Percentiles rank a stretch among this genome's conserved stretches.
Conservation (phyloP, 2,888 invertebrate genomes). For the Coenonympha glycerion region DNA sequence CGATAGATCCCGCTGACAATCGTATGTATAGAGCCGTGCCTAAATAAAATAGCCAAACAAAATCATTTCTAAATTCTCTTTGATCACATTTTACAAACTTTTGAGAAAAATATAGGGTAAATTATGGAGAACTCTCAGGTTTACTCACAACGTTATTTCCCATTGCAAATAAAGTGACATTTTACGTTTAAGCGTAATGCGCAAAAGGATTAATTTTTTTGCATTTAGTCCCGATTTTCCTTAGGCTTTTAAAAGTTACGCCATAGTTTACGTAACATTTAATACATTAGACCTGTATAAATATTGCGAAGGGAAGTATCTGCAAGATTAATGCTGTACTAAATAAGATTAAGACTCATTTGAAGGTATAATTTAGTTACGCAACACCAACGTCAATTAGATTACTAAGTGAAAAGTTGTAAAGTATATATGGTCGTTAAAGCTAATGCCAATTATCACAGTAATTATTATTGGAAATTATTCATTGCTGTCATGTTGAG, state of each 20-base stretch:
- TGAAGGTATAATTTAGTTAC: conserved; percentile 3
- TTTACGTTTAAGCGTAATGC: too few relatives aligned
- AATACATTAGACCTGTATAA: not conserved
- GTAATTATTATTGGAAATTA: not conserved
- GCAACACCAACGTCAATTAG: conserved; percentile 8
- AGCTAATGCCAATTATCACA: not conserved
- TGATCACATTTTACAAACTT: too few relatives aligned
- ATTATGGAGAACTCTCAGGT: too few relatives aligned
- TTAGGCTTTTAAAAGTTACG: not conserved
- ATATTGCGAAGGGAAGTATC: not conserved
- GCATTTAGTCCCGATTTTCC: not conserved
- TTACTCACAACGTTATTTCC: too few relatives aligned
- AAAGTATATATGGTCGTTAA: not conserved
- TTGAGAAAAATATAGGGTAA: too few relatives aligned
- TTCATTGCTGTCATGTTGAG: too few relatives aligned
- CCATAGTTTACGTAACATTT: not conserved
- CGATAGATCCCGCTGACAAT: too few relatives aligned
- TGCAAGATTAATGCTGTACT: not conserved
- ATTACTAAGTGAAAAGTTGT: conserved; percentile 3
- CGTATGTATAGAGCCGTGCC: too few relatives aligned
- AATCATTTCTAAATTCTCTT: too few relatives aligned
- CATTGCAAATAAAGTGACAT: too few relatives aligned
- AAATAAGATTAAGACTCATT: conserved; percentile 5
- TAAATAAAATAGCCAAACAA: too few relatives aligned
- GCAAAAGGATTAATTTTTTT: too few relatives aligned